phyloP scores from a whole-genome alignment of 2,797 vertebrate species.

The Coranthus polyacanthus region DNA sequence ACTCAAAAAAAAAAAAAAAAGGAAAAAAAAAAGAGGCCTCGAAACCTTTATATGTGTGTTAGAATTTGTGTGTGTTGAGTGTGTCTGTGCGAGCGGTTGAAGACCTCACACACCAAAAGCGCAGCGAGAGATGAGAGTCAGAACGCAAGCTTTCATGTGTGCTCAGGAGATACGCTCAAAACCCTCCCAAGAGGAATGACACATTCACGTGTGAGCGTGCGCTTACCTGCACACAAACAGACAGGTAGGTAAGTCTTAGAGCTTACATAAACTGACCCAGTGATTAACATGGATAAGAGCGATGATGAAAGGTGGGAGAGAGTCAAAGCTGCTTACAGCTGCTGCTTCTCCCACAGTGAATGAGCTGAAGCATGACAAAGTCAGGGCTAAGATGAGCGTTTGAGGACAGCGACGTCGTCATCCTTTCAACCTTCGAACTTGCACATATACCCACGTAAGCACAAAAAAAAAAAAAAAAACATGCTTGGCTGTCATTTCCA shows the following conservation, averaged over 20 bases:
- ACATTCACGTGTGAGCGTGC: constrained; percentile 3
- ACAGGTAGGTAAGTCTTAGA: constrained; percentile 45
- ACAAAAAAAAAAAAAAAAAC: too few relatives aligned
- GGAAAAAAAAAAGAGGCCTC: constrained; percentile 24
- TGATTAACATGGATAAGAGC: constrained; percentile 59
- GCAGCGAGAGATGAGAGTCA: constrained; percentile 61
- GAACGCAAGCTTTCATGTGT: constrained; percentile 60
- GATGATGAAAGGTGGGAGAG: constrained; percentile 49
- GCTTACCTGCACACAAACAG: constrained; percentile 1
- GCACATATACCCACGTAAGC: constrained; percentile 37
- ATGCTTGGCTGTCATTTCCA: constrained; percentile 29
- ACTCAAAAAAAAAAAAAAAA: too few relatives aligned
- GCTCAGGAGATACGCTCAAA: constrained; percentile 52
- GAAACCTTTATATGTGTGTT: constrained; percentile 27
- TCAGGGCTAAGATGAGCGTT: constrained; percentile 34
- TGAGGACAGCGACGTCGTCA: constrained; percentile 53
- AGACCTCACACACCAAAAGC: constrained; percentile 58
- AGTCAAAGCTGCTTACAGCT: constrained; percentile 64
- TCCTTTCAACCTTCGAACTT: constrained; percentile 54
- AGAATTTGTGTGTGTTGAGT: too few relatives aligned
- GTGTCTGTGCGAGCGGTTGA: constrained; percentile 40
- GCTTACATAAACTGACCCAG: constrained; percentile 52
- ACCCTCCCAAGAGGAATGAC: constrained; percentile 36
- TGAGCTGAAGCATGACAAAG: constrained; percentile 51
- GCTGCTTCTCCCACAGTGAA: constrained; percentile 38